Conservation (phyloP, 2,113 vertebrate genomes). For the Ptyas mucosa region DNA sequence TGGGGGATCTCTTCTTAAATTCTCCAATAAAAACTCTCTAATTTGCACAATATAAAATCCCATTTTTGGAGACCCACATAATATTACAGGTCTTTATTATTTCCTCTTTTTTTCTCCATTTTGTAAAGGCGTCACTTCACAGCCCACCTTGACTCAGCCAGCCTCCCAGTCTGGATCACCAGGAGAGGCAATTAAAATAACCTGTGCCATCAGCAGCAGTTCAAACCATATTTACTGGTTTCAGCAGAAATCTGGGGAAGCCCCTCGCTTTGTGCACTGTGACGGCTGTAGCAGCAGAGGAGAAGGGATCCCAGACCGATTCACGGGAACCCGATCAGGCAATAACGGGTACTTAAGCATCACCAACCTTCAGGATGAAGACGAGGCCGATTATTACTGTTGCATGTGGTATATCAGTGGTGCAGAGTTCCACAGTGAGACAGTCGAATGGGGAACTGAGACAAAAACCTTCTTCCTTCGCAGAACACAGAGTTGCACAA, state of each 20-base stretch:
- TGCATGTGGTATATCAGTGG: neutral
- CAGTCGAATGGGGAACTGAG: neutral
- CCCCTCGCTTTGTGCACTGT: neutral
- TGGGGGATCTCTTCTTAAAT: neutral
- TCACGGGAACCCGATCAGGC: neutral
- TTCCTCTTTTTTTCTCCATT: rapidly evolving
- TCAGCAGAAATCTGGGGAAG: neutral
- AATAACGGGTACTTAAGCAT: neutral
- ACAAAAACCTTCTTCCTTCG: neutral
- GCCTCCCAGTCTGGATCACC: neutral
- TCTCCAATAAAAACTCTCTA: too few species aligned
- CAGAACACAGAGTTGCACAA: neutral
- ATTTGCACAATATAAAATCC: too few species aligned
- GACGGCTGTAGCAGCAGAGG: neutral
- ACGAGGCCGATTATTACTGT: neutral
- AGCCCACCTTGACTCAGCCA: neutral
- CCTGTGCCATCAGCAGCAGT: neutral
- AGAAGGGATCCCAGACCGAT: neutral
- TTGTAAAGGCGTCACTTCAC: neutral
- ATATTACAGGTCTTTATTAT: too few species aligned
- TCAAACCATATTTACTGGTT: rapidly evolving
- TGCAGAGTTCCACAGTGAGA: rapidly evolving
- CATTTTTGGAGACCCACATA: too few species aligned
- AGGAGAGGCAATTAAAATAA: neutral
- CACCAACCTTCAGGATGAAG: neutral